phyloP scores from a whole-genome alignment of 2,113 vertebrate species.

The Hirundichthys speculiger region DNA sequence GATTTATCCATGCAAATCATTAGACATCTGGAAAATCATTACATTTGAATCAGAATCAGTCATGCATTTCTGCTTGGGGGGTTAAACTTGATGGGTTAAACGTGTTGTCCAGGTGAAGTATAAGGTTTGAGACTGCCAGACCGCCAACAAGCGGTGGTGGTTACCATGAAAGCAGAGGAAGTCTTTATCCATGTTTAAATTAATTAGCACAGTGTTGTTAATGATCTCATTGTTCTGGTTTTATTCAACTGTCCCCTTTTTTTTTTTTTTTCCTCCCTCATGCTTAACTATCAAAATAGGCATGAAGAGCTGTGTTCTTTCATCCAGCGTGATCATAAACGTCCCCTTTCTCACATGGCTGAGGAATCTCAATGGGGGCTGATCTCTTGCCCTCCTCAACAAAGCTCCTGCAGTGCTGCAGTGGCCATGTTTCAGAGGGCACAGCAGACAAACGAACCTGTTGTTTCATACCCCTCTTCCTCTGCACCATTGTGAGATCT shows the following conservation, averaged over 20 bases:
- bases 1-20: too few relatives aligned
- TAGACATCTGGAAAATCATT: too few relatives aligned
- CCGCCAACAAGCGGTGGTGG: slow-evolving; percentile 23
- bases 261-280: neutral
- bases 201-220: neutral
- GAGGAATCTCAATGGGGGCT: slow-evolving; percentile 72
- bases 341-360: slow-evolving; percentile 55
- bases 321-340: slow-evolving; percentile 19
- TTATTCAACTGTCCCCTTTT: neutral
- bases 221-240: slow-evolving; percentile 8
- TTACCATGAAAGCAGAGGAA: slow-evolving; percentile 5
- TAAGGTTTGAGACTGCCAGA: slow-evolving; percentile 45
- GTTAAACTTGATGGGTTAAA: slow-evolving; percentile 6
- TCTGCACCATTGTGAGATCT: slow-evolving; percentile 59
- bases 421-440: slow-evolving; percentile 47
- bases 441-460: slow-evolving; percentile 67
- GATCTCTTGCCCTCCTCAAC: slow-evolving; percentile 52
- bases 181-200: neutral
- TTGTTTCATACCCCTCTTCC: slow-evolving; percentile 73
- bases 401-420: slow-evolving; percentile 63
- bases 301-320: slow-evolving; percentile 2
- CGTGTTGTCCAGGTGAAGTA: slow-evolving; percentile 57
- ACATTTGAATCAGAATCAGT: neutral
- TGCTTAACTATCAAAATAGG: neutral
- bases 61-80: neutral